Evolutionary conservation across 1,140 invertebrate genomes (phyloP), one percentile per base, ranked within the genome.

Genomic region (Eurosta solidaginis): DNA sequence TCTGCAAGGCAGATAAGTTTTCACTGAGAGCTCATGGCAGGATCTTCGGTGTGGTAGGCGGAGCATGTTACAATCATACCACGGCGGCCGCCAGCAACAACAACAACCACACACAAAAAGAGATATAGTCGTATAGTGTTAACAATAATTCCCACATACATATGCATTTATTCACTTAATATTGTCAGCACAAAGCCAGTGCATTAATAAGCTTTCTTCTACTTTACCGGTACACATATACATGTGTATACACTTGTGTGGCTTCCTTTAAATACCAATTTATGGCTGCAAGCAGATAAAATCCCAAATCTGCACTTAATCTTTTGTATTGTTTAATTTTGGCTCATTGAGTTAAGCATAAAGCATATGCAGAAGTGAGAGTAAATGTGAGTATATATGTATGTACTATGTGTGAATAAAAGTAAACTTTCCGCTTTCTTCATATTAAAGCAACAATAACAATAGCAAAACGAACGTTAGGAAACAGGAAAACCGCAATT

Each of bases 321-420:
- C 85, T 86, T 86, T 86, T 85, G 85, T 82, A 86, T 86, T 86
- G 85, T 86, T 85, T 86, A 86, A 86, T 86, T 86, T 86, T 83
- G 85, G 81, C 83, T 86, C 85, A 86, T 86, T 86, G 85, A 86
- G 83, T 84, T 84, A 81, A 25, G 7, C 50, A 50, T 22, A n/a
- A 20, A 20, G 20, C 36, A 77, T 52, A 74, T 33, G n/a, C 50
- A 44, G 6, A 40, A 40, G n/a, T n/a, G n/a, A n/a, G n/a, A n/a
- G n/a, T n/a, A 44, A 27, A 44, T 44, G 36, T 74, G 29, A 9
- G n/a, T 78, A 33, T 74, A 33, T 74, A 44, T 74, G 9, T 40
- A 42, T 9, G n/a, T 29, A 47, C 20, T 44, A 54, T 20, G 17
- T 14, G 25, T 33, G 33, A 0, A 45, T 79, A 50, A n/a, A n/a